Evolutionary conservation across 2,797 vertebrate genomes (phyloP), one percentile per base, ranked within the genome.

Genomic region (Sebastes taczanowskii): DNA sequence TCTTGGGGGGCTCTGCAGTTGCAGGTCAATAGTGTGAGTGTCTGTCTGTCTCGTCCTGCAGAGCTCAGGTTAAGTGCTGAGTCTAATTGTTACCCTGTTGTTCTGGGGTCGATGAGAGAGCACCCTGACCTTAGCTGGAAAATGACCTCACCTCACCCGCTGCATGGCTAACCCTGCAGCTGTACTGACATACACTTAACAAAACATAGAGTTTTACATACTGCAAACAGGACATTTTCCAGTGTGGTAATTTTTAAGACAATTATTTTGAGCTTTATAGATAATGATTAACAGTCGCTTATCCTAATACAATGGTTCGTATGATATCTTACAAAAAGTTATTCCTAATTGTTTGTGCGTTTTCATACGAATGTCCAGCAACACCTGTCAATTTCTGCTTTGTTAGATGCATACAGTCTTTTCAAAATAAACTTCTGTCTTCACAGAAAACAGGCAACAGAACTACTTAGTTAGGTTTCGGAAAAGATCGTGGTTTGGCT

Each of bases 11-110:
- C 23, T 86, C 84, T 91, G 89, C 86, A 85, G 91, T 84, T 88
- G 89, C 86, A 79, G 88, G 93, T 96, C 95, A 94, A 95, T 94
- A 95, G 87, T 42, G 14, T 49, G 70, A 90, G 89, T 84, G 87
- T 92, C 84, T 90, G 87, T 89, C 90, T 91, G 93, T 92, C 90
- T 93, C 72, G 35, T 83, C 87, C 81, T 82, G 68, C 70, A 87
- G 81, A 81, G 88, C 86, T 90, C 83, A 77, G 87, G 88, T 89
- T 90, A 86, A 92, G 88, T 86, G 93, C 86, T 79, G 68, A 81
- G 89, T 90, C 81, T 87, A 84, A 89, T 87, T 90, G 91, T 90
- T 84, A 86, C 89, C 80, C 82, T 87, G 90, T 86, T 87, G 89
- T 86, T 86, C 75, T 66, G 84, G 84, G 89, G 91, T 94, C 92